A percentile compares a stretch with the other conserved stretches of the same genome.
phyloP scores from a whole-genome alignment of 2,888 invertebrate species.

The Empis livida region DNA sequence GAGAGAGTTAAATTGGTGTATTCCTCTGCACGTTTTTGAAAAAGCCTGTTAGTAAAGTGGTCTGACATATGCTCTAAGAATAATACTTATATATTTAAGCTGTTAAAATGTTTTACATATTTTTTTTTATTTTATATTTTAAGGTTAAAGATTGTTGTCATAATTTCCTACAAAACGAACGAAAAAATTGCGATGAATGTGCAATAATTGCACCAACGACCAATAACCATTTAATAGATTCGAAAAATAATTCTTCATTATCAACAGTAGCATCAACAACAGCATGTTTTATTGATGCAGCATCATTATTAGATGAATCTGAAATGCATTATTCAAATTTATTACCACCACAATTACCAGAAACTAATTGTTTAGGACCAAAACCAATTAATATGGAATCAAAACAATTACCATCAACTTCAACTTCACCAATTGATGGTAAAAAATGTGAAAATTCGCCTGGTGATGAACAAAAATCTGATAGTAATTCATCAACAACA shows the following conservation, averaged over 20 bases:
- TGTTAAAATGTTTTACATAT: too few species aligned
- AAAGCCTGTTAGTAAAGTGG: too few species aligned
- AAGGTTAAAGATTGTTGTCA: slow-evolving; percentile 31
- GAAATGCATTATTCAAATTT: slow-evolving; percentile 34
- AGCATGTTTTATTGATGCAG: slow-evolving; percentile 67
- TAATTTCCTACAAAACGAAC: slow-evolving; percentile 36
- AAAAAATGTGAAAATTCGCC: slow-evolving; percentile 7
- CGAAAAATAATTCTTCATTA: slow-evolving; percentile 2
- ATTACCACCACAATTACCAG: slow-evolving; percentile 4
- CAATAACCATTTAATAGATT: slow-evolving; percentile 3
- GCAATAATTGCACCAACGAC: slow-evolving; percentile 8
- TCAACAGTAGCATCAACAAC: slow-evolving; percentile 13
- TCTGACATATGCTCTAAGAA: too few species aligned
- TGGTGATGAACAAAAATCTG: neutral
- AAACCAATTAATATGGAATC: neutral
- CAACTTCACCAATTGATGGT: neutral
- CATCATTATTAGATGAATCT: slow-evolving; percentile 58
- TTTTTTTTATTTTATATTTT: neutral
- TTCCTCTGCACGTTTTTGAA: too few species aligned
- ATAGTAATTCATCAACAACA: slow-evolving; percentile 1
- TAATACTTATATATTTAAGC: too few species aligned
- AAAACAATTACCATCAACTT: neutral
- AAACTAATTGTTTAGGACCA: slow-evolving; percentile 4
- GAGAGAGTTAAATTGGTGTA: too few species aligned
- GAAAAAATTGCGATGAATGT: slow-evolving; percentile 19